Conservation (phyloP, 1,140 invertebrate species). For the Theocolax elegans region DNA sequence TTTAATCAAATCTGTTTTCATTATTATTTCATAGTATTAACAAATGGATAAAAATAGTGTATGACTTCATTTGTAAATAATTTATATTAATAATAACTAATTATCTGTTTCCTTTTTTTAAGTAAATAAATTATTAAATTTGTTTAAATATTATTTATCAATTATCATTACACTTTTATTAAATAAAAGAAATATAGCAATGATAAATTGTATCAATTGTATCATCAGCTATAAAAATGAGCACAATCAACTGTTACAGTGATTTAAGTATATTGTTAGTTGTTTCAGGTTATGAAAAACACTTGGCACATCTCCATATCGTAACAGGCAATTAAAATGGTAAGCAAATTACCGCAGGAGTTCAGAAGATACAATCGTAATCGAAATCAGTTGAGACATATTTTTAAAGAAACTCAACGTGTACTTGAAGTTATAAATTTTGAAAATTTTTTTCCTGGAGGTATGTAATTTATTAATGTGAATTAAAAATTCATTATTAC, state of each 20-base stretch:
- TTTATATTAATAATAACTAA: too few species aligned
- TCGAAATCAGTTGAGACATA: slow-evolving; percentile 67
- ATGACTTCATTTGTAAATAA: too few species aligned
- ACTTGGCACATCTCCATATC: slow-evolving; percentile 21
- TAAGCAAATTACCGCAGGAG: slow-evolving; percentile 68
- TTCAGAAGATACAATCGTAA: slow-evolving; percentile 69
- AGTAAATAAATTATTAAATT: too few species aligned
- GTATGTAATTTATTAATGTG: slow-evolving; percentile 61
- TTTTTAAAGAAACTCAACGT: slow-evolving; percentile 76
- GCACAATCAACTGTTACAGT: too few species aligned
- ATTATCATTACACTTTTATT: too few species aligned
- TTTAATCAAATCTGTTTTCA: background rate
- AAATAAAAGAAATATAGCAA: too few species aligned
- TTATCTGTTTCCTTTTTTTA: too few species aligned
- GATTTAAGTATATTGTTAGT: too few species aligned
- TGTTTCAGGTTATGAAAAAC: slow-evolving; percentile 43
- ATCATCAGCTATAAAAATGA: too few species aligned
- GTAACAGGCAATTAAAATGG: slow-evolving; percentile 55
- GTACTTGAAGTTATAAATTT: slow-evolving; percentile 74
- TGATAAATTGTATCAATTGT: too few species aligned
- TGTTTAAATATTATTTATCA: too few species aligned
- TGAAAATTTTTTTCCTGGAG: slow-evolving; percentile 72
- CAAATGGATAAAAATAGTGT: too few species aligned
- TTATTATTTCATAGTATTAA: background rate
- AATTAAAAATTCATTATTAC: slow-evolving; percentile 28